Conservation (phyloP, 2,113 vertebrate species). For the Collichthys lucidus region DNA sequence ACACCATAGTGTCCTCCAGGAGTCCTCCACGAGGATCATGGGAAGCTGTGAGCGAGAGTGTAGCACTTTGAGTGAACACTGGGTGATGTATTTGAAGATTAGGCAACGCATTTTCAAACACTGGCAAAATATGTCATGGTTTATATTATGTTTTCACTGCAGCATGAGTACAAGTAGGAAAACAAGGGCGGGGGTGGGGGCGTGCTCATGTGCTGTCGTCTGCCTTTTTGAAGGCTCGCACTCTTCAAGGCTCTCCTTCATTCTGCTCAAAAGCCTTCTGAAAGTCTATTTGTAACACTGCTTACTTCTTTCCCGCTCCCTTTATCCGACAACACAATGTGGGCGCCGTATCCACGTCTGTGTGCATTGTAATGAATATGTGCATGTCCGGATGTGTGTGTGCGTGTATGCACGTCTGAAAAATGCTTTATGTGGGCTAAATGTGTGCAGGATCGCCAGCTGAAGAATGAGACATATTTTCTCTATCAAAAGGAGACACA, state of each 20-base stretch:
- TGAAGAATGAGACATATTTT: conserved; percentile 41
- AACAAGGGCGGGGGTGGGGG: background rate
- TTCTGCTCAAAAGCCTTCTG: conserved; percentile 57
- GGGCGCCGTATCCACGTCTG: conserved; percentile 31
- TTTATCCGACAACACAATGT: conserved; percentile 52
- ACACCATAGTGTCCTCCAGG: conserved; percentile 74
- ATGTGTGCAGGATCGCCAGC: conserved; percentile 24
- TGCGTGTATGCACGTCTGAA: background rate
- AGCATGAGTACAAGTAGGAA: conserved; percentile 31
- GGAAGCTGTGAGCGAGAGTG: conserved; percentile 50
- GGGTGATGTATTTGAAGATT: conserved; percentile 56
- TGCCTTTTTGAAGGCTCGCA: conserved; percentile 43
- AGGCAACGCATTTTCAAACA: conserved; percentile 52
- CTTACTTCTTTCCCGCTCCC: conserved; percentile 47
- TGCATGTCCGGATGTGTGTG: background rate
- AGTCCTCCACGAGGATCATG: conserved; percentile 75
- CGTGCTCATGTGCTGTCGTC: conserved; percentile 15
- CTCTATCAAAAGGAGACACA: conserved; percentile 38
- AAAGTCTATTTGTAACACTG: conserved; percentile 67
- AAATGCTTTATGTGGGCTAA: conserved; percentile 23
- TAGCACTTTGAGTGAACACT: conserved; percentile 49
- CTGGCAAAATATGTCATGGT: conserved; percentile 47
- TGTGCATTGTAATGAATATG: conserved; percentile 39
- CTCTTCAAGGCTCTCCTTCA: conserved; percentile 57
- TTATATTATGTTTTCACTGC: conserved; percentile 33